These are phyloP conservation scores for Leptopilina boulardi DNA, from an alignment of 1,140 invertebrate genomes.

Conservation along the genomic window DNA sequence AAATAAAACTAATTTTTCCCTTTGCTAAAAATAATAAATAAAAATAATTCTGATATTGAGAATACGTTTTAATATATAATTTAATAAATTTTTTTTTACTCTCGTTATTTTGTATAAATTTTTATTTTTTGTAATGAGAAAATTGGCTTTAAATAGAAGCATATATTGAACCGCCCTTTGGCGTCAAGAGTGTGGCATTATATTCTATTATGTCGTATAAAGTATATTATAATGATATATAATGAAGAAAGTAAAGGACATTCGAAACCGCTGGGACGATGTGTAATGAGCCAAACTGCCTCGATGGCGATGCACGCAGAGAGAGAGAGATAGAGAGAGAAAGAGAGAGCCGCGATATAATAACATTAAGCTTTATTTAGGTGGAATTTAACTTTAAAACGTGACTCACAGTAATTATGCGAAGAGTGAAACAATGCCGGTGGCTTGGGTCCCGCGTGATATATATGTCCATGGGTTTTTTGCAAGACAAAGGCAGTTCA, in stretches of 20 bases:
- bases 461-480: conserved; percentile 63
- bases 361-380: conserved; percentile 76
- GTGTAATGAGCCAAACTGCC: conserved; percentile 63
- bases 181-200: background rate
- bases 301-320: conserved; percentile 50
- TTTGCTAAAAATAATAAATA: too few relatives aligned
- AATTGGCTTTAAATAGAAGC: background rate
- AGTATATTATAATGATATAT: conserved; percentile 10
- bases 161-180: background rate
- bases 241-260: conserved; percentile 57
- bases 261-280: conserved; percentile 66
- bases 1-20: too few relatives aligned
- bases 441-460: conserved; percentile 68
- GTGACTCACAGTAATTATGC: conserved; percentile 75
- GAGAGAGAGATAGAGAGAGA: too few relatives aligned
- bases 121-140: background rate
- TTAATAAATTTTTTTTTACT: too few relatives aligned
- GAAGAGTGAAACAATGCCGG: conserved; percentile 74
- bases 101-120: background rate
- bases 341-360: conserved; percentile 65
- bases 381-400: conserved; percentile 76
- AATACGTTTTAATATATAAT: too few relatives aligned
- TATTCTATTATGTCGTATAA: background rate
- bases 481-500: conserved; percentile 56
- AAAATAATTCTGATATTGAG: too few relatives aligned